phyloP scores from a whole-genome alignment of 2,113 vertebrate genomes.

The Panurus biarmicus region DNA sequence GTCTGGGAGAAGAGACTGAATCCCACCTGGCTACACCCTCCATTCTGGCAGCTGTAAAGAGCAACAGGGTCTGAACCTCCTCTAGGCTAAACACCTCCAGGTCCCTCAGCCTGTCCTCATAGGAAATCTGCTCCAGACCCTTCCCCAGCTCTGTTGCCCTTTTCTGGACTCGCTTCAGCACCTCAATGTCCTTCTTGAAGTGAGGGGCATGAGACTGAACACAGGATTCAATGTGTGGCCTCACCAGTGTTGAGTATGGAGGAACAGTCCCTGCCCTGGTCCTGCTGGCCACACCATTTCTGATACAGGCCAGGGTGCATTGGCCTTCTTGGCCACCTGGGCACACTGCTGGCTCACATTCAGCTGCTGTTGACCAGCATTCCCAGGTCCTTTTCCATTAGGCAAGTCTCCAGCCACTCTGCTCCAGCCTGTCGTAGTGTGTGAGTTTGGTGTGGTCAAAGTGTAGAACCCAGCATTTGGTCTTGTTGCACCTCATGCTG shows the following conservation, averaged over 20 bases:
- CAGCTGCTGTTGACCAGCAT: background rate
- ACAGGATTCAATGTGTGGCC: rapidly evolving
- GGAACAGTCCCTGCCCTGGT: background rate
- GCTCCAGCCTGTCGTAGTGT: background rate
- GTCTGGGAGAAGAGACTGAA: background rate
- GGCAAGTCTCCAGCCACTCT: background rate
- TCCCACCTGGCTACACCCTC: background rate
- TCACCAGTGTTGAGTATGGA: rapidly evolving
- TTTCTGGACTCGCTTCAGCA: background rate
- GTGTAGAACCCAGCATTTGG: background rate
- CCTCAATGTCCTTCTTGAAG: background rate
- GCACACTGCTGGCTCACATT: background rate
- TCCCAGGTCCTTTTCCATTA: background rate
- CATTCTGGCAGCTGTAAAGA: background rate
- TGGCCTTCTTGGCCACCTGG: background rate
- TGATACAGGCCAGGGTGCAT: background rate
- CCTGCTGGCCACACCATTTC: background rate
- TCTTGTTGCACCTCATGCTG: background rate
- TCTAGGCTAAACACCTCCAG: background rate
- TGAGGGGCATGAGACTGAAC: background rate
- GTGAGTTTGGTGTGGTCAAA: background rate
- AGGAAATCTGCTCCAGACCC: background rate
- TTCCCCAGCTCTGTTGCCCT: rapidly evolving
- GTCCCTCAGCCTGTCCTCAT: background rate
- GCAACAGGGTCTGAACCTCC: background rate